phyloP scores from a whole-genome alignment of 92 coral and sea anemone species.

The Porites cylindrica region DNA sequence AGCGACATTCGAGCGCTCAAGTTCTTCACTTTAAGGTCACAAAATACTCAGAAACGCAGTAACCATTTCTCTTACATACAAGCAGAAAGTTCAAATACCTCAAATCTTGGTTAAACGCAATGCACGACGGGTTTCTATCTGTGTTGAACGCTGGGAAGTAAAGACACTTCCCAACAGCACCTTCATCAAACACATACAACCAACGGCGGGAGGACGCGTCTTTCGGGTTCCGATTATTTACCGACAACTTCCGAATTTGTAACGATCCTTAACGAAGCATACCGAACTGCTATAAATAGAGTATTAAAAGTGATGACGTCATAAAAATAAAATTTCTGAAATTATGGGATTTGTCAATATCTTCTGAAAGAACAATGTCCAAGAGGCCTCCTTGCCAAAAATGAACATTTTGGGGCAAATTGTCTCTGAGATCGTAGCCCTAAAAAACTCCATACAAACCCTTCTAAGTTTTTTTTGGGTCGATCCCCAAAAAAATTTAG shows the following conservation, averaged over 20 bases:
- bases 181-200: constrained; percentile 29
- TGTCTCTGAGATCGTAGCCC: too few relatives aligned
- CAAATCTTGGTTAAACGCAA: constrained; percentile 94
- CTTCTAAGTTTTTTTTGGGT: too few relatives aligned
- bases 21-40: neutral
- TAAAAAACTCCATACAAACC: too few relatives aligned
- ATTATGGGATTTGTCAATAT: too few relatives aligned
- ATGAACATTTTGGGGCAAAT: too few relatives aligned
- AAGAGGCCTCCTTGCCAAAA: too few relatives aligned
- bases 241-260: constrained; percentile 9
- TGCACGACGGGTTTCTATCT: constrained; percentile 98
- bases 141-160: constrained; percentile 99
- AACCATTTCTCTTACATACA: neutral
- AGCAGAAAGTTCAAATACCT: constrained; percentile 71
- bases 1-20: constrained; percentile 10
- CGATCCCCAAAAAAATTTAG: too few relatives aligned
- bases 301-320: too few relatives aligned
- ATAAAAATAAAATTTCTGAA: too few relatives aligned
- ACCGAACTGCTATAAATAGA: neutral
- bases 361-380: too few relatives aligned
- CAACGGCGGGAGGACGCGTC: constrained; percentile 21
- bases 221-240: neutral
- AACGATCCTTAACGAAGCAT: constrained; percentile 1
- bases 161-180: constrained; percentile 65
- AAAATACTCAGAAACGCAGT: neutral